These are phyloP conservation scores for Amorpha juglandis DNA, from an alignment of 2,888 invertebrate species.

Conservation along the genomic window DNA sequence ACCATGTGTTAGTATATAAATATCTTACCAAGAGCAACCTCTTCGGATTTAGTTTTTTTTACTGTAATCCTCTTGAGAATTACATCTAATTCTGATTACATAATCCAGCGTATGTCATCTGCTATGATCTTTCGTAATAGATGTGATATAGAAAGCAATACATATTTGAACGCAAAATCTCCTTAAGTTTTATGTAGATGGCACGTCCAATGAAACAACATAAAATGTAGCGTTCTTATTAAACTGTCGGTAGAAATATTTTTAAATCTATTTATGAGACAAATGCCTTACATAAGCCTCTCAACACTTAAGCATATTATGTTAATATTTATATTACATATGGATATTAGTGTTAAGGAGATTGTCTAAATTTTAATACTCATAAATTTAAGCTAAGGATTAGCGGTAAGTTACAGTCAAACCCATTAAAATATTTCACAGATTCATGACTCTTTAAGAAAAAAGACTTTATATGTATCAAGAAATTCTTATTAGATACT, in stretches of 20 bases:
- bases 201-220: not conserved
- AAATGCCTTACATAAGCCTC: conserved; percentile 18
- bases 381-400: conserved; percentile 10
- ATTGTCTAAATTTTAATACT: not conserved
- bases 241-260: not conserved
- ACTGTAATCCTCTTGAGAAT: not conserved
- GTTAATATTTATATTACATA: conserved; percentile 19
- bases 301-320: conserved; percentile 9
- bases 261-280: conserved; percentile 12
- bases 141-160: not conserved
- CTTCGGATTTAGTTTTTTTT: not conserved
- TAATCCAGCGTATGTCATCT: not conserved
- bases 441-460: not conserved
- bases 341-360: conserved; percentile 17
- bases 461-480: too few relatives aligned
- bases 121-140: not conserved
- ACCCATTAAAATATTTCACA: not conserved
- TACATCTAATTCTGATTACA: not conserved
- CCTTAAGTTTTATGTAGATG: not conserved
- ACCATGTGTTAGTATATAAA: too few relatives aligned
- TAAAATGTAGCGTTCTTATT: not conserved
- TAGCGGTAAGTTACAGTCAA: not conserved
- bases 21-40: too few relatives aligned
- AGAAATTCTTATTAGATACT: too few relatives aligned
- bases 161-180: conserved; percentile 1